phyloP scores from a whole-genome alignment of 2,113 vertebrate genomes.

The Bostrychus sinensis region DNA sequence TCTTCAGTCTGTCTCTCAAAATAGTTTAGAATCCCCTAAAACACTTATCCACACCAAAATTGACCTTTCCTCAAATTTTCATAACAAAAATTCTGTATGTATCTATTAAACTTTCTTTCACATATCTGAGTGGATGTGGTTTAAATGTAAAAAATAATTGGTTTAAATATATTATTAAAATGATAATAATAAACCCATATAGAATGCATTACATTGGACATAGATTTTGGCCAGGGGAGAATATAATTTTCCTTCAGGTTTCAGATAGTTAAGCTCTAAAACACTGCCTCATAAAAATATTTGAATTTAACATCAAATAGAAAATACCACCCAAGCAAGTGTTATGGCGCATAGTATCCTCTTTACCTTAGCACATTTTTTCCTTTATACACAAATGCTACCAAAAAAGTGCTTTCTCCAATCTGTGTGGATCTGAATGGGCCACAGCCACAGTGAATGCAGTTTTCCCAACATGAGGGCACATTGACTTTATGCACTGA shows the following conservation, averaged over 20 bases:
- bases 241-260: slow-evolving; percentile 8
- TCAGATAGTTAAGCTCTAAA: slow-evolving; percentile 8
- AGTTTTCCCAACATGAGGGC: slow-evolving; percentile 70
- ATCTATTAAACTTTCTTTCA: no score
- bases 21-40: no score
- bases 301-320: slow-evolving; percentile 39
- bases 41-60: no score
- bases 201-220: slow-evolving; percentile 54
- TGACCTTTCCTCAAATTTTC: no score
- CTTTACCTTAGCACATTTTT: slow-evolving; percentile 28
- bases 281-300: slow-evolving; percentile 6
- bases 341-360: slow-evolving; percentile 37
- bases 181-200: no score
- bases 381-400: slow-evolving; percentile 41
- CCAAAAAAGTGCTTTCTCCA: slow-evolving; percentile 57
- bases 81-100: no score
- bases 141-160: no score
- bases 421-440: slow-evolving; percentile 57
- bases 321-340: slow-evolving; percentile 46
- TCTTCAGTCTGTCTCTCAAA: no score
- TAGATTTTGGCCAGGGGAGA: slow-evolving; percentile 53
- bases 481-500: slow-evolving; percentile 74
- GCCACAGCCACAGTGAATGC: slow-evolving; percentile 67
- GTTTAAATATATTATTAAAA: no score
- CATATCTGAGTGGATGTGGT: no score